Base-by-base conservation (phyloP, 2,888 invertebrate genomes). In the Coelinius sp. region DNA sequence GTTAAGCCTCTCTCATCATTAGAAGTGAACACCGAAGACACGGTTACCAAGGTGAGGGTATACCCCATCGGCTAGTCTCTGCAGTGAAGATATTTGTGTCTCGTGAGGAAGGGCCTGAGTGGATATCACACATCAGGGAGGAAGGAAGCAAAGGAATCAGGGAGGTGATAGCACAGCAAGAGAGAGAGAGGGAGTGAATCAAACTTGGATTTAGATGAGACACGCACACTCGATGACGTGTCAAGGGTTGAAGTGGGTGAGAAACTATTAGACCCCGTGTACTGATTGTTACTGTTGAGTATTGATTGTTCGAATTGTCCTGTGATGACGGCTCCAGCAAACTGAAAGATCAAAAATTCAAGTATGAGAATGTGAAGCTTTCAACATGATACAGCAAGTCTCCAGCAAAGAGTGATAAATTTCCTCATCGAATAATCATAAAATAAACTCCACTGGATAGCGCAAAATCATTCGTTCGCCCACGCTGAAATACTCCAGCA, bases 341-440 rank as follows among this genome's bases (percentile, higher is more conserved):
- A 49, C 20, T 49, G n/a, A n/a, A n/a, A n/a, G n/a, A n/a, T n/a
- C n/a, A n/a, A n/a, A n/a, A n/a, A n/a, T n/a, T n/a, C n/a, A n/a
- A n/a, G n/a, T n/a, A n/a, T n/a, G n/a, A n/a, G n/a, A n/a, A n/a
- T n/a, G n/a, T n/a, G n/a, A n/a, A n/a, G n/a, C n/a, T n/a, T n/a
- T n/a, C n/a, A n/a, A n/a, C n/a, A n/a, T n/a, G n/a, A n/a, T n/a
- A n/a, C n/a, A 73, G 72, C 74, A 70, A 73, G 14, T n/a, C 56
- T 17, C 31, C 56, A 4, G 14, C 31, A 6, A 71, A 69, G 67
- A 78, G 80, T 80, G 85, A 85, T 85, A 83, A 85, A 85, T 85
- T 84, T 83, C 84, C 83, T 84, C 84, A 82, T 56, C 83, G 83
- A 80, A 80, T 81, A 82, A 84, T 85, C 84, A 82, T 84, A 84